Percentiles rank a stretch among this genome's conserved stretches.
Conservation (phyloP, 2,113 vertebrate genomes). For the Ranitomeya variabilis region DNA sequence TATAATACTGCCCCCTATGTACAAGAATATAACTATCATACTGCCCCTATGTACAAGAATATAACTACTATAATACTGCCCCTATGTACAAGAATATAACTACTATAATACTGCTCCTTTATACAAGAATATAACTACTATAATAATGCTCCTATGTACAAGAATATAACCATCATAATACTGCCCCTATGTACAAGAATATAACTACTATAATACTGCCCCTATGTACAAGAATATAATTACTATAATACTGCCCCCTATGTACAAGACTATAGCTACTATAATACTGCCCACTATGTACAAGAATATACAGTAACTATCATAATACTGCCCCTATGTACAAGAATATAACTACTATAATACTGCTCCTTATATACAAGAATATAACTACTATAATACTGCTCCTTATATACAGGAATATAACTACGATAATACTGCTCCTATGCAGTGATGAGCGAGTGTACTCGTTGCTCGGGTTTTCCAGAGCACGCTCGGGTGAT, state of each 20-base stretch:
- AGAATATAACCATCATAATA: neutral
- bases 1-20: too few relatives aligned
- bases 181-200: neutral
- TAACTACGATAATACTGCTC: constrained; percentile 7
- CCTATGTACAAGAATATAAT: neutral
- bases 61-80: too few relatives aligned
- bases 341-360: constrained; percentile 9
- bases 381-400: constrained; percentile 1
- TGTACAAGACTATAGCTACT: neutral
- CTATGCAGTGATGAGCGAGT: too few relatives aligned
- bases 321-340: neutral
- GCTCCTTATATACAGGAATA: neutral
- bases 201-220: constrained; percentile 17
- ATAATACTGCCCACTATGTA: neutral
- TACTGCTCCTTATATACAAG: neutral
- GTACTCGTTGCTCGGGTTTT: too few relatives aligned
- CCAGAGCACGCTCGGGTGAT: too few relatives aligned
- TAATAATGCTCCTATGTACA: neutral
- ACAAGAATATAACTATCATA: too few relatives aligned
- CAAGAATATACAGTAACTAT: neutral
- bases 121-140: neutral
- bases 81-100: too few relatives aligned
- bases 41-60: too few relatives aligned
- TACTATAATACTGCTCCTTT: neutral
- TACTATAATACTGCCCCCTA: neutral